Evolutionary conservation across 2,113 vertebrate species (phyloP).

Genomic region (Chaetodon trifascialis): DNA sequence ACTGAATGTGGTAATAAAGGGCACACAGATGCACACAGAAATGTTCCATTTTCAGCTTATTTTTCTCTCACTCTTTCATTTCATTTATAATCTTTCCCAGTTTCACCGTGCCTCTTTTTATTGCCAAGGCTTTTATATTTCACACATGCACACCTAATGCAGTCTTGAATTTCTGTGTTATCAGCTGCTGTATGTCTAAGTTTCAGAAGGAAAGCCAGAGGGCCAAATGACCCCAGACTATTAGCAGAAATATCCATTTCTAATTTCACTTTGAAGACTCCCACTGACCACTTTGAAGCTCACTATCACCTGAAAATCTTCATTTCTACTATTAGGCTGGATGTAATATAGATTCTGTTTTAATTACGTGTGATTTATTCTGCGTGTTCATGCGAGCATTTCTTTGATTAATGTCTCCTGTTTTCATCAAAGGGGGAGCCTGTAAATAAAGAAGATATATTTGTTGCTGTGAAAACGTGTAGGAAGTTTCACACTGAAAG

Average conservation of each 20-base stretch:
- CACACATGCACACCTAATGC: neutral
- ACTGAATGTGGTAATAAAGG: neutral
- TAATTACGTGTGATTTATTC: conserved; percentile 17
- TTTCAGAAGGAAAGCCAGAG: conserved; percentile 28
- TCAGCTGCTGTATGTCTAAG: neutral
- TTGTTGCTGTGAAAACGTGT: conserved; percentile 97
- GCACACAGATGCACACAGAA: neutral
- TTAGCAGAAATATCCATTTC: conserved; percentile 30
- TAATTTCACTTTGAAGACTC: conserved; percentile 27
- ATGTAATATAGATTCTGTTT: conserved; percentile 1
- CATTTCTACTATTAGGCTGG: conserved; percentile 3
- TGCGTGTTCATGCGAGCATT: neutral
- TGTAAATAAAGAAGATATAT: conserved; percentile 90
- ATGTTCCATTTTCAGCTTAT: conserved; percentile 1
- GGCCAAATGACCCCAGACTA: conserved; percentile 38
- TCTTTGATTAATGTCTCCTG: conserved; percentile 29
- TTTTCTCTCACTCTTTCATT: neutral
- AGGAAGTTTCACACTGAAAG: conserved; percentile 93
- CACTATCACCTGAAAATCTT: neutral
- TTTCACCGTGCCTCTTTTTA: neutral
- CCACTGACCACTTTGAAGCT: conserved; percentile 29
- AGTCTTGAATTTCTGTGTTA: conserved; percentile 2
- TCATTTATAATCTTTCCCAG: conserved; percentile 4
- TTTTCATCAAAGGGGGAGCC: conserved; percentile 86
- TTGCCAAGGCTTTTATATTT: conserved; percentile 7